Base-by-base conservation (phyloP, 2,888 invertebrate genomes). In the Drosophila mettleri region DNA sequence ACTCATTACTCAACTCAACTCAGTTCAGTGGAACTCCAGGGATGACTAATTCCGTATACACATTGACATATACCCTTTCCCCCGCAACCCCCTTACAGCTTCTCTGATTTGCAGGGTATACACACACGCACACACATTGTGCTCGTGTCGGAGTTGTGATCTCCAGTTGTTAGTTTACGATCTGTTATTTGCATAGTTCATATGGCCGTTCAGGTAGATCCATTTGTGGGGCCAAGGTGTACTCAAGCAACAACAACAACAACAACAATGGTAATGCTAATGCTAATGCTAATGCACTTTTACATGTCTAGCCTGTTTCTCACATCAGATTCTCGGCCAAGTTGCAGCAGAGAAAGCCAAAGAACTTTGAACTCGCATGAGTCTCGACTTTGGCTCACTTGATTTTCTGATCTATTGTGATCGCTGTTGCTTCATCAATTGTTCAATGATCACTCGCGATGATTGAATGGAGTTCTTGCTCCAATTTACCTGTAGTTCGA, bases 101-200 rank as follows among this genome's bases (percentile, higher is more conserved):
- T 1, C 14, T 29, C 10, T 5, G 16, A 20, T 3, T 46, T 51
- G 60, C 46, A 69, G 69, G 68, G 68, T 66, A 55, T 51, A 12
- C 12, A 33, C 12, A 27, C 5, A 38, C 39, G 55, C 71, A 58
- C 65, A 65, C 49, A 61, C 70, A 66, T 48, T 63, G 57, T 60
- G 59, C 51, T 54, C 55, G 68, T 41, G 38, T 34, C 34, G 20
- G 16, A 41, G 27, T 29, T 45, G 18, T 53, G 66, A 69, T 75
- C 74, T 71, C 60, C 64, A 66, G 69, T 78, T 71, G 69, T 81
- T 71, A 62, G 75, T 78, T 80, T 78, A 80, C 69, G 68, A 71
- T 27, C 59, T 58, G 70, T 36, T 76, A 83, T 81, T 81, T 80
- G 83, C 83, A 69, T 81, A 73, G 78, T 70, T 75, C 58, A 33